Percentiles rank a stretch among this genome's conserved stretches.
These are phyloP conservation scores for Urocynchramus pylzowi DNA, from an alignment of 2,113 vertebrate species.

Conservation along the genomic window DNA sequence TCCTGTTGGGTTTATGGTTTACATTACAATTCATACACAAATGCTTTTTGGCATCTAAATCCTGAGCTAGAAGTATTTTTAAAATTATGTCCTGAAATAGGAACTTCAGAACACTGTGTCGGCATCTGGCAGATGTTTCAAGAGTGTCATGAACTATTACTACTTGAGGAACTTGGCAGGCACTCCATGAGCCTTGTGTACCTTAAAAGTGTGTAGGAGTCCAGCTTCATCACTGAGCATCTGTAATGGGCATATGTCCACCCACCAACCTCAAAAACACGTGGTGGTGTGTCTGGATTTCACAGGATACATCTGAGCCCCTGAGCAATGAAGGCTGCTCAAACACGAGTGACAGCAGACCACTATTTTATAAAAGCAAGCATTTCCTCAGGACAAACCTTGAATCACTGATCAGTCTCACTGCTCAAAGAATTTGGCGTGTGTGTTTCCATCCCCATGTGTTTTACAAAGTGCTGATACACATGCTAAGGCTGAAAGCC, in stretches of 20 bases:
- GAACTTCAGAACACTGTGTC: slow-evolving; percentile 48
- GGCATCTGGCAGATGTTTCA: slow-evolving; percentile 63
- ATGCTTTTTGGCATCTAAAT: slow-evolving; percentile 55
- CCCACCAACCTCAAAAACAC: not conserved
- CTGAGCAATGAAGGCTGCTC: not conserved
- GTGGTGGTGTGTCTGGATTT: not conserved
- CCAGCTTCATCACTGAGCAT: slow-evolving; percentile 18
- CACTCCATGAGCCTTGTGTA: not conserved
- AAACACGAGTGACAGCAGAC: not conserved
- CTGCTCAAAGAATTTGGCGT: not conserved
- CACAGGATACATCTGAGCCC: not conserved
- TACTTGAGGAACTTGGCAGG: slow-evolving; percentile 60
- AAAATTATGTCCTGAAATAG: slow-evolving; percentile 64
- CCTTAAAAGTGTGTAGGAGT: slow-evolving; percentile 37
- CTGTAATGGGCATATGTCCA: not conserved
- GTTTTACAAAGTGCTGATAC: slow-evolving; percentile 24
- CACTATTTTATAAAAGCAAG: not conserved
- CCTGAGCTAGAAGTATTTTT: slow-evolving; percentile 54
- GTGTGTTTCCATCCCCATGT: not conserved
- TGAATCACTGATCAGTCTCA: not conserved
- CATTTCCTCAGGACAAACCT: not conserved
- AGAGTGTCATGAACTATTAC: slow-evolving; percentile 55
- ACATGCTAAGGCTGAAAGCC: not conserved
- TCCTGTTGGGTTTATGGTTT: slow-evolving; percentile 51
- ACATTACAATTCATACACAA: slow-evolving; percentile 45